Base-by-base conservation (phyloP, 2,888 invertebrate genomes). In the Drosophila kambysellisi region DNA sequence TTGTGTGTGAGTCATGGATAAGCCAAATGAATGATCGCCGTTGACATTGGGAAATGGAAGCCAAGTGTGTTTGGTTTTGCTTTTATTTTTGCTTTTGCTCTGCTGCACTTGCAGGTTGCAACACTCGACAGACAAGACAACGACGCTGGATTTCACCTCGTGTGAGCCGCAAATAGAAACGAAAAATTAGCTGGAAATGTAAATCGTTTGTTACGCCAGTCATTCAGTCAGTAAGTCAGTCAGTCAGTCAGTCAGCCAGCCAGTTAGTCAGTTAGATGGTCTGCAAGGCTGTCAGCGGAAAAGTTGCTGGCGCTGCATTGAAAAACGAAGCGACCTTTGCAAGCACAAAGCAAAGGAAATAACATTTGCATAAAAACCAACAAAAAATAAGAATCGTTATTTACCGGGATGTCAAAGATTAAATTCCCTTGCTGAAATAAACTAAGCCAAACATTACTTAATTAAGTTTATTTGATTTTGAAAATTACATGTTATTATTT, bases 151-250 rank as follows among this genome's bases (percentile, higher is more conserved):
- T 81, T 86, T 88, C 71, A 78, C 74, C 76, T 83, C 63, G 60
- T 39, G 41, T 56, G 33, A 68, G 59, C 29, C 62, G 17, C 48
- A 64, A 46, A 73, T 73, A 74, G 74, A 73, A 56, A 69, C 68
- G 73, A 64, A 74, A 81, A 88, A 76, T 84, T 88, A 89, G 84
- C 84, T 89, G 80, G 84, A 89, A 87, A 79, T 70, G 66, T 74
- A 86, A 79, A 81, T 73, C 71, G 79, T 59, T 86, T 79, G 51
- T 76, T 58, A 54, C 71, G 56, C 5, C 76, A 76, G 76, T 68
- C 75, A 76, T 70, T 60, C 54, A 65, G 70, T 74, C 57, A 63
- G 62, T 35, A 41, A 59, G 57, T 51, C 48, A 64, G 46, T 43
- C 59, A 71, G 62, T 39, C 60, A 75, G 59, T 74, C 60, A 74